Evolutionary conservation across 2,113 vertebrate genomes (phyloP), one percentile per base, ranked within the genome.

Genomic region (Tretioscincus oriximinensis): DNA sequence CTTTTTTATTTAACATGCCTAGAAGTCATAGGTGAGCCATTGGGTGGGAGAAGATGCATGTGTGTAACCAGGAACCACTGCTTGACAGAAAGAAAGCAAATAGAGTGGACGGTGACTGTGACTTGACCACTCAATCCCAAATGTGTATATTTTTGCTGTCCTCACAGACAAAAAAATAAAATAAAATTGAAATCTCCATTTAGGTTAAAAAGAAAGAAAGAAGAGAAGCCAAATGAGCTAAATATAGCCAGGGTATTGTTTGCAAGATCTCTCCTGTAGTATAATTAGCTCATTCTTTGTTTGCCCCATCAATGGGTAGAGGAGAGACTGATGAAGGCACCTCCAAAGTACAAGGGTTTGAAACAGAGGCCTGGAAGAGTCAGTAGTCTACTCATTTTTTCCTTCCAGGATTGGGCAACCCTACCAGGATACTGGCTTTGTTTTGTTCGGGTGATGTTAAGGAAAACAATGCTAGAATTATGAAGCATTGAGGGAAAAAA

Each of bases 361-460:
- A 68, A 86, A 45, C 0, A 18, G 69, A 35, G 78, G 83, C 83
- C 86, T 88, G 84, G 80, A 61, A 83, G 76, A 91, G 80, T 78
- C 73, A 73, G 84, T 86, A 85, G 73, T 73, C 77, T 88, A 35
- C 86, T 86, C 84, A 76, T 77, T 85, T 69, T 88, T 65, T 85
- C 28, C 89, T 92, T 93, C 73, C 45, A 58, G 67, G 85, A 89
- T 93, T 86, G 90, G 90, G 91, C 91, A 89, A 93, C 85, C 91
- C 73, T 87, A 89, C 84, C n/a, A 8, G 88, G 83, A 84, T 81
- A 51, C 0, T 78, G 82, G 76, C 88, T 90, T 90, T 94, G 84
- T 92, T 92, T 88, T 79, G 82, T 81, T 73, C 31, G 35, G 65
- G 72, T 82, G 84, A 89, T 90, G 88, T 84, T 88, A 91, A 81